Conservation (phyloP, 64 coral and sea anemone species). For the Hydrozoanthus tunicans region DNA sequence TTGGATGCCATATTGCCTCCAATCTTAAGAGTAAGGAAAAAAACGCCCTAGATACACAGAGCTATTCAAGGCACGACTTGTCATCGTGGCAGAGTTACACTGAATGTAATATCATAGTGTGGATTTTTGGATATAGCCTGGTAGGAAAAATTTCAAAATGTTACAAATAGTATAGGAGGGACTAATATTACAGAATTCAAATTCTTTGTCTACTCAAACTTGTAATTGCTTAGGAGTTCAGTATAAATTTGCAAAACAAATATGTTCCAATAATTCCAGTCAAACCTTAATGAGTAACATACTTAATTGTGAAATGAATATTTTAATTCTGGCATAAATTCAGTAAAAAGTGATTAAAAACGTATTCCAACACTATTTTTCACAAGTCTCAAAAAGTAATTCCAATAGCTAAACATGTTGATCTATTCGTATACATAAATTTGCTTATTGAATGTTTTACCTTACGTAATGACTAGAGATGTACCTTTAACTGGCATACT, state of each 20-base stretch:
- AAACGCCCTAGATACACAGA: too few relatives aligned
- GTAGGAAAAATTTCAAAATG: conserved; percentile 17
- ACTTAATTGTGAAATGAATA: too few relatives aligned
- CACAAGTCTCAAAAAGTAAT: conserved; percentile 7
- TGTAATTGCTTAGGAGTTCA: too few relatives aligned
- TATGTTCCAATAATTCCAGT: too few relatives aligned
- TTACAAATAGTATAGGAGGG: background rate
- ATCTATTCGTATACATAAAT: conserved; percentile 3
- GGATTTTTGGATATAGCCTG: conserved; percentile 3
- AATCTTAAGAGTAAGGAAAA: too few relatives aligned
- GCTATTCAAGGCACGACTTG: too few relatives aligned
- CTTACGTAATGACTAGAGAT: conserved; percentile 16
- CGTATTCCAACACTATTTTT: conserved; percentile 6
- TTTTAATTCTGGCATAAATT: background rate
- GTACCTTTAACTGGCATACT: conserved; percentile 4
- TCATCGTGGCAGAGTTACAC: too few relatives aligned
- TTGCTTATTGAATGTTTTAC: background rate
- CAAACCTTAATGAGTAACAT: too few relatives aligned
- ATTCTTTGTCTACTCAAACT: too few relatives aligned
- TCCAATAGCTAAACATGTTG: background rate
- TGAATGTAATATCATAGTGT: background rate
- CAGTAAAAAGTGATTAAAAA: background rate
- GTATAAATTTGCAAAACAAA: too few relatives aligned
- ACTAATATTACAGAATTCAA: too few relatives aligned
- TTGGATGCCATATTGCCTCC: too few relatives aligned